Conservation (phyloP, 1,140 invertebrate genomes). For the Scylla paramamosain region DNA sequence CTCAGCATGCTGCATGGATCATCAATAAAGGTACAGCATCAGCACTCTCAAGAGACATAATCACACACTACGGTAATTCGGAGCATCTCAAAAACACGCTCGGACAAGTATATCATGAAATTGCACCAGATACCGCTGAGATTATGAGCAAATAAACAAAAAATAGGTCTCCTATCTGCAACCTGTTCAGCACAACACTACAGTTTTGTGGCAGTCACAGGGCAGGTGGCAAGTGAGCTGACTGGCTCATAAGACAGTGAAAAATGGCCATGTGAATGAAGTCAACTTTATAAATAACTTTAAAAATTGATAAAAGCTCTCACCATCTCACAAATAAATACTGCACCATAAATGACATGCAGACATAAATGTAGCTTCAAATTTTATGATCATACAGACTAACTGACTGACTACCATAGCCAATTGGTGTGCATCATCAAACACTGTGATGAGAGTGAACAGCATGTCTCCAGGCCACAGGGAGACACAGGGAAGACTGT, state of each 20-base stretch:
- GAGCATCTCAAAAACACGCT: background rate
- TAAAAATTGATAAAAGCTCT: background rate
- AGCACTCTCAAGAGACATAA: background rate
- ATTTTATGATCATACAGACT: background rate
- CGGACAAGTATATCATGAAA: background rate
- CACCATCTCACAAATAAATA: background rate
- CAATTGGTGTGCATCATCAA: background rate
- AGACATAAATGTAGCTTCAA: background rate
- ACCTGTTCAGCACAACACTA: background rate
- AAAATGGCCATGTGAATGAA: background rate
- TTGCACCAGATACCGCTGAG: constrained; percentile 26
- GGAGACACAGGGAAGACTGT: constrained; percentile 10
- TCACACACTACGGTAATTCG: background rate
- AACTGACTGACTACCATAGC: background rate
- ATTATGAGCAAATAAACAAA: constrained; percentile 9
- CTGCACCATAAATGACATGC: background rate
- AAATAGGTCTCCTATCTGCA: background rate
- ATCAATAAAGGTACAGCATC: background rate
- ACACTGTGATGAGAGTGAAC: background rate
- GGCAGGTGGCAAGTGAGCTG: background rate
- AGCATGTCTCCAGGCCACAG: background rate
- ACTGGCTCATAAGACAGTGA: background rate
- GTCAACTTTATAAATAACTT: too few relatives aligned
- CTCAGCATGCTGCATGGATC: background rate
- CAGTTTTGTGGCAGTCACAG: background rate